phyloP scores from a whole-genome alignment of 2,113 vertebrate genomes.

The Raja brachyura region DNA sequence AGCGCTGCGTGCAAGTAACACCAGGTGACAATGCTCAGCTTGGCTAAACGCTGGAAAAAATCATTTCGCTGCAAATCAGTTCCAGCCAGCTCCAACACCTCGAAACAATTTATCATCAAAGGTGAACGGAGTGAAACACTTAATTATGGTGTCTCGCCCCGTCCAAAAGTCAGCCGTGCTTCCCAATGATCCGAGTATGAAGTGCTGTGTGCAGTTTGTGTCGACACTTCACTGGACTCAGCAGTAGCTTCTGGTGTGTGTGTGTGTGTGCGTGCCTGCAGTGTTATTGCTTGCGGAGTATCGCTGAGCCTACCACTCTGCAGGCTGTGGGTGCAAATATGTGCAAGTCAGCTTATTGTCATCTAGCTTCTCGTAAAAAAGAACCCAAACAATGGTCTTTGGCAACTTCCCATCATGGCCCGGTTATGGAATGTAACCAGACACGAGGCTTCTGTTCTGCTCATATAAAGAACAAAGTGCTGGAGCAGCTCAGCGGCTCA shows the following conservation, averaged over 20 bases:
- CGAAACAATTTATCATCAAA: background rate
- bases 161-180: background rate
- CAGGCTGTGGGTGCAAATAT: constrained; percentile 29
- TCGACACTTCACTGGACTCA: background rate
- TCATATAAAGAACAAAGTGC: no score
- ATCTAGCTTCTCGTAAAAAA: constrained; percentile 7
- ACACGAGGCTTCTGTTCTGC: background rate
- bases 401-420: background rate
- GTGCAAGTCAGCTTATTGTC: constrained; percentile 14
- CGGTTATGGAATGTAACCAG: background rate
- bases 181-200: background rate
- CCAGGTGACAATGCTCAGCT: background rate
- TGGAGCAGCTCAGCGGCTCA: no score
- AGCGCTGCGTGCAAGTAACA: background rate
- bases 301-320: background rate
- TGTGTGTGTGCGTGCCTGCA: no score
- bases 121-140: background rate
- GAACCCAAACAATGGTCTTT: constrained; percentile 31
- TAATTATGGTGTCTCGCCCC: background rate
- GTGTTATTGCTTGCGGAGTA: background rate
- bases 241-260: background rate
- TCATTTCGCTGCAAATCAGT: background rate
- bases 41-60: background rate
- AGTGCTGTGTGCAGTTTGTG: background rate
- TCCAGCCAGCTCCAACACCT: background rate